Evolutionary conservation across 1,140 invertebrate genomes (phyloP), one percentile per base, ranked within the genome.

Genomic region (Vanessa atalanta): DNA sequence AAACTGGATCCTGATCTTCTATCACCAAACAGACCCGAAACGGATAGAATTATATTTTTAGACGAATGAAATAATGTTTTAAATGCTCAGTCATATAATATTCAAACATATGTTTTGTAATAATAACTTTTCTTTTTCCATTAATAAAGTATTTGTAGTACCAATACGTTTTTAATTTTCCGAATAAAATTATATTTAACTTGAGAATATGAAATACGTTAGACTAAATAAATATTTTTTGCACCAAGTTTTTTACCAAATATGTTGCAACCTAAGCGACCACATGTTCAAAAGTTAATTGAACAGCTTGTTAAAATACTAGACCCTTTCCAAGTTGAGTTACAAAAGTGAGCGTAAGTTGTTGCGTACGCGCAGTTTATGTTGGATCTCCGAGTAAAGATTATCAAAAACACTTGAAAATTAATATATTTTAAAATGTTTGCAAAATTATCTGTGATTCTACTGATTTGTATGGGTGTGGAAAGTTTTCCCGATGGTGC

Each of bases 401-500:
- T 77, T 79, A 77, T 65, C 78, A 76, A 78, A 77, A 70, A 50
- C 23, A 31, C 70, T 50, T 65, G 37, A 12, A 31, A 26, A 57
- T 8, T 50, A 51, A 20, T 64, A 15, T 70, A 51, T 47, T 66
- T 60, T 20, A 81, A 65, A 72, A 91, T 91, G 86, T 75, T 87
- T 12, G 61, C 67, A 7, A 83, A 83, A 66, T 50, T 85, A 11
- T 57, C 85, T n/a, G 61, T 86, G 64, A 70, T 79, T 64, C 77
- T 75, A 20, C 71, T 85, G 37, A 43, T 88, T 74, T 84, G 79
- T 76, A 83, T 81, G 82, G 80, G 83, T 64, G 89, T 85, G 13
- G 43, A 80, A 20, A 79, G 85, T 53, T 96, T 97, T 80, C 96
- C 96, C 0, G 96, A 96, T 79, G 96, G 96, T 12, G 96, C 95